These are phyloP conservation scores for Prorops nasuta DNA, from an alignment of 1,140 invertebrate genomes.

Conservation along the genomic window DNA sequence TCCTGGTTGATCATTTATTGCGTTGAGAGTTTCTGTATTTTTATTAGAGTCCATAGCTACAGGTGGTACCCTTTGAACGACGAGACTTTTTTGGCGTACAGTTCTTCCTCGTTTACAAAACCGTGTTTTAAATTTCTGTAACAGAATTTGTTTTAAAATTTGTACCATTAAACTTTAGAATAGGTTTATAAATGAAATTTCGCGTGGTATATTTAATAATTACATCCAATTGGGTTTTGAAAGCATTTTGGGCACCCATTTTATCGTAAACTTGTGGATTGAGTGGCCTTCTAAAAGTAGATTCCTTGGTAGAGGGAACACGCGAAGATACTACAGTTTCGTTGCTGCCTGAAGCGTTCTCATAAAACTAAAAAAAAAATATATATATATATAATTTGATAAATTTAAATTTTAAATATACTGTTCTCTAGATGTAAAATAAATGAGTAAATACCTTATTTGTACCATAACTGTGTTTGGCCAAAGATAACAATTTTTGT, in stretches of 20 bases:
- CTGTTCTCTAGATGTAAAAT: not conserved
- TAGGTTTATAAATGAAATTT: conserved; percentile 3
- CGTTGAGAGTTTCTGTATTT: conserved; percentile 5
- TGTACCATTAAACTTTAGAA: not conserved
- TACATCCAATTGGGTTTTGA: conserved; percentile 61
- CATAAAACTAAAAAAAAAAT: conserved; percentile 38
- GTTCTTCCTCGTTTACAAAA: conserved; percentile 57
- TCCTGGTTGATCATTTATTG: not conserved
- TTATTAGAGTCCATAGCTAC: conserved; percentile 33
- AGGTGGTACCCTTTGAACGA: conserved; percentile 62
- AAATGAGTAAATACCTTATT: conserved; percentile 40
- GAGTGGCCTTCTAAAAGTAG: conserved; percentile 50
- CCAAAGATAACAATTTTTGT: conserved; percentile 64
- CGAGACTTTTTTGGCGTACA: conserved; percentile 57
- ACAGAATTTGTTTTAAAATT: conserved; percentile 5
- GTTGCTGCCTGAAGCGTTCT: conserved; percentile 48
- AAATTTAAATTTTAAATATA: no score
- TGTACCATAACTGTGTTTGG: conserved; percentile 55
- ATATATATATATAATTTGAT: no score
- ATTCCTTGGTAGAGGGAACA: conserved; percentile 46
- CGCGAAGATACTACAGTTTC: conserved; percentile 53
- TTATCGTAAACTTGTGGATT: conserved; percentile 51
- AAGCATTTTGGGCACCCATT: conserved; percentile 51
- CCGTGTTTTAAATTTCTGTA: conserved; percentile 49
- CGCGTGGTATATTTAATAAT: no score